These are phyloP conservation scores for Drosophila prolongata DNA, from an alignment of 2,888 invertebrate genomes.

Conservation along the genomic window DNA sequence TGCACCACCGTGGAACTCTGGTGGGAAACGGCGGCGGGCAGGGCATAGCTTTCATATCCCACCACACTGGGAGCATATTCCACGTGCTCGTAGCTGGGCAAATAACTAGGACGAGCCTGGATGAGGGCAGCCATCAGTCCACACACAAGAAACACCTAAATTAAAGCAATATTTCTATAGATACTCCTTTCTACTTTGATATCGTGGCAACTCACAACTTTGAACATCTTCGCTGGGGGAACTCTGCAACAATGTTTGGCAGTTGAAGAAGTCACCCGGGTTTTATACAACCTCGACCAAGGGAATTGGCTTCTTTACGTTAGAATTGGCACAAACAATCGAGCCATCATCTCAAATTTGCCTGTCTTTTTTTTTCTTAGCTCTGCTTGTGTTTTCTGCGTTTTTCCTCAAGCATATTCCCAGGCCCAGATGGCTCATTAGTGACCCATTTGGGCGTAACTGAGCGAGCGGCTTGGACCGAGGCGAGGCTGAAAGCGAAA, in stretches of 20 bases:
- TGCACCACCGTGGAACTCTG: constrained; percentile 83
- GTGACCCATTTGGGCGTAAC: constrained; percentile 79
- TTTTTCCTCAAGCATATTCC: constrained; percentile 47
- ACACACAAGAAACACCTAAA: constrained; percentile 48
- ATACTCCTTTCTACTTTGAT: not conserved
- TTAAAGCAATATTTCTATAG: not conserved
- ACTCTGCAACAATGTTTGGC: constrained; percentile 57
- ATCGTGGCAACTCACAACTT: constrained; percentile 69
- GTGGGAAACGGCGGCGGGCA: constrained; percentile 82
- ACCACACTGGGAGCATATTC: constrained; percentile 78
- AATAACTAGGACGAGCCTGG: constrained; percentile 73
- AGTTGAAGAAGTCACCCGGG: constrained; percentile 49
- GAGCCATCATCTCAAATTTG: constrained; percentile 61
- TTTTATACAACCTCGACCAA: constrained; percentile 63
- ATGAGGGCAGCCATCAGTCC: constrained; percentile 36
- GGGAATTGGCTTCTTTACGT: constrained; percentile 68
- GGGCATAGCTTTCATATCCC: constrained; percentile 72
- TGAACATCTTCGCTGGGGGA: constrained; percentile 67
- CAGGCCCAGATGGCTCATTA: constrained; percentile 69
- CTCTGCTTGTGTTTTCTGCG: constrained; percentile 16
- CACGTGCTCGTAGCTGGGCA: constrained; percentile 72
- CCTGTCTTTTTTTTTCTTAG: constrained; percentile 10
- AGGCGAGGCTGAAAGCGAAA: constrained; percentile 44
- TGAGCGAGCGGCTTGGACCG: constrained; percentile 62
- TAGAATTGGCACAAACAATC: constrained; percentile 80